Evolutionary conservation across 2,888 invertebrate species (phyloP), one percentile per base, ranked within the genome.

Genomic region (Thera britannica): DNA sequence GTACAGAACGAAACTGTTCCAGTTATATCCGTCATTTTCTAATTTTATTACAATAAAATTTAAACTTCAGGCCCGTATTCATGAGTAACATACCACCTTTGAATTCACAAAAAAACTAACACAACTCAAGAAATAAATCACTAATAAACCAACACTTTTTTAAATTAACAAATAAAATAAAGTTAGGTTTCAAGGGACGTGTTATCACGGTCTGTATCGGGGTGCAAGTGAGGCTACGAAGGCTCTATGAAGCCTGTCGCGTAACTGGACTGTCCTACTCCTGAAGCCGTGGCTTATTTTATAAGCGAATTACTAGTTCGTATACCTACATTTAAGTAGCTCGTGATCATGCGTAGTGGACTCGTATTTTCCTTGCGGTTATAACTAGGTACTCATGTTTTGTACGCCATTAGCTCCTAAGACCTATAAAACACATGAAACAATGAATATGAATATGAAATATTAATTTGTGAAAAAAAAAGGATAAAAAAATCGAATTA

Each of bases 221-320:
- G 84, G 83, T 85, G 83, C 81, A 86, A 93, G 80, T 92, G 92
- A 81, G 79, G 74, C 74, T 71, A 69, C 68, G 77, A 75, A 80
- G 81, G 81, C 83, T 84, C 79, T 70, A 61, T 54, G 54, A 35
- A 59, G 65, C 70, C 71, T 63, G 60, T 60, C 57, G 46, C 62
- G 55, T 48, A 55, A 34, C 12, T 38, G n/a, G 61, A 58, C 60
- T 56, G 58, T 46, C 60, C 66, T 58, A 67, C 70, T 63, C 69
- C 65, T 56, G 36, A 48, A 48, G 44, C 60, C 52, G 62, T 68
- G 71, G 60, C 59, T 52, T 63, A 71, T 68, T 65, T 68, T 68
- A 71, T 68, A 65, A 65, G 62, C 71, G 65, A 48, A 46, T 60
- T 60, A 60, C 62, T 41, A 9, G 46, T 3, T 8, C 7, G 2